Conservation (phyloP, 2,113 vertebrate species). For the Psilopsiagon aymara region DNA sequence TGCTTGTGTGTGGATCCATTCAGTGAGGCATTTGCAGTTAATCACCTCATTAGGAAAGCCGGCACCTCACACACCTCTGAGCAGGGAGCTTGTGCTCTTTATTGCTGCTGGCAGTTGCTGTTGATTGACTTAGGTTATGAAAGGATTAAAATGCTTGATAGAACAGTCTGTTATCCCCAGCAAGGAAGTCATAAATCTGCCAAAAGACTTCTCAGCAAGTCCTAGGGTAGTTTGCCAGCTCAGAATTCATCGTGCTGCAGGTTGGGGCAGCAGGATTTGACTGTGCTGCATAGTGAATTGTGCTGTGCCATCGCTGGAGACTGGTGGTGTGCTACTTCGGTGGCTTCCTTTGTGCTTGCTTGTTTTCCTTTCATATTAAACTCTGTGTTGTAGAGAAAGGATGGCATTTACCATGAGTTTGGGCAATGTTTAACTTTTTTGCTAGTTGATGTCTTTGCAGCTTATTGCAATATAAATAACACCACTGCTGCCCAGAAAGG, state of each 20-base stretch:
- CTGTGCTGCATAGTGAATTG: fast-evolving
- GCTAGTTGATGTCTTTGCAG: background rate
- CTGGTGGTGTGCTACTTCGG: fast-evolving
- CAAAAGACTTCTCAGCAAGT: background rate
- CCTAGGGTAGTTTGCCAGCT: background rate
- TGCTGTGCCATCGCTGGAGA: background rate
- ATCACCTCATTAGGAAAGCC: background rate
- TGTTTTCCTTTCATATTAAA: background rate
- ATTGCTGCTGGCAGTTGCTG: background rate
- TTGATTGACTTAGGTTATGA: background rate
- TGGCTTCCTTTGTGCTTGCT: background rate
- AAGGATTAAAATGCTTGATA: background rate
- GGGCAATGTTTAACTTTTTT: background rate
- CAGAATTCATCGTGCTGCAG: fast-evolving
- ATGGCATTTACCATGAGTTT: background rate
- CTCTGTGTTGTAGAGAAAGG: background rate
- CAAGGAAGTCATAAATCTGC: background rate
- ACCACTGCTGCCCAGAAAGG: background rate
- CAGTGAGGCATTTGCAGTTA: background rate
- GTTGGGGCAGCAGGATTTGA: background rate
- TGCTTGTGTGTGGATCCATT: background rate
- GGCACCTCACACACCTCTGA: background rate
- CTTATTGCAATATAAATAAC: background rate
- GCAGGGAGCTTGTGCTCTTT: background rate
- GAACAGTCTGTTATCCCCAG: background rate